Percentiles rank a stretch among this genome's conserved stretches.
These are phyloP conservation scores for Glaucopsyche alexis DNA, from an alignment of 2,888 invertebrate species.

Conservation along the genomic window DNA sequence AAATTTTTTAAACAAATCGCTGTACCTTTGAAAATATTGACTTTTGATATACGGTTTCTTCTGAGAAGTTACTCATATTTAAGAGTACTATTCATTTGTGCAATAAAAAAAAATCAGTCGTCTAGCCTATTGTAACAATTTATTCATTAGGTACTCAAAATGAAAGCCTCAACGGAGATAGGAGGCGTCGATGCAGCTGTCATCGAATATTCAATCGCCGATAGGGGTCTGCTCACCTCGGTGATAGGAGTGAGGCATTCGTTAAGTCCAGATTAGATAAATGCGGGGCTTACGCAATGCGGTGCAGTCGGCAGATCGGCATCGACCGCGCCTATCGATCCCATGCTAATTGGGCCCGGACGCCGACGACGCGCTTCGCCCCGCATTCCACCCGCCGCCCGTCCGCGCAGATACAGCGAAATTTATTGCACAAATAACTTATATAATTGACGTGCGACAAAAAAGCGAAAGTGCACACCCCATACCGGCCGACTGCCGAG, in stretches of 20 bases:
- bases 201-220: slow-evolving; percentile 34
- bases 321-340: slow-evolving; percentile 74
- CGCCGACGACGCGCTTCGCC: slow-evolving; percentile 51
- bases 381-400: slow-evolving; percentile 62
- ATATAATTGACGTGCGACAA: slow-evolving; percentile 78
- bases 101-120: no score
- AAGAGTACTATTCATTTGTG: no score
- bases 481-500: slow-evolving; percentile 63
- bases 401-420: slow-evolving; percentile 73
- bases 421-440: slow-evolving; percentile 79
- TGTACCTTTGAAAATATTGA: no score
- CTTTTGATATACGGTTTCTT: no score
- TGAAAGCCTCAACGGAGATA: slow-evolving; percentile 6
- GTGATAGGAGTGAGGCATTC: slow-evolving; percentile 64
- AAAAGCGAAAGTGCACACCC: slow-evolving; percentile 74
- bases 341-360: slow-evolving; percentile 76
- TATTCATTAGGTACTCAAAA: slow-evolving; percentile 24
- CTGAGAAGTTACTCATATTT: no score
- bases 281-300: slow-evolving; percentile 63
- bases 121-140: background rate
- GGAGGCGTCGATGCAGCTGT: slow-evolving; percentile 30
- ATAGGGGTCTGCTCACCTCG: slow-evolving; percentile 45
- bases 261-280: slow-evolving; percentile 74
- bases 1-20: no score
- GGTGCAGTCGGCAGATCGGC: slow-evolving; percentile 68